These are phyloP conservation scores for Hymenochirus boettgeri DNA, from an alignment of 2,113 vertebrate species.

Conservation along the genomic window DNA sequence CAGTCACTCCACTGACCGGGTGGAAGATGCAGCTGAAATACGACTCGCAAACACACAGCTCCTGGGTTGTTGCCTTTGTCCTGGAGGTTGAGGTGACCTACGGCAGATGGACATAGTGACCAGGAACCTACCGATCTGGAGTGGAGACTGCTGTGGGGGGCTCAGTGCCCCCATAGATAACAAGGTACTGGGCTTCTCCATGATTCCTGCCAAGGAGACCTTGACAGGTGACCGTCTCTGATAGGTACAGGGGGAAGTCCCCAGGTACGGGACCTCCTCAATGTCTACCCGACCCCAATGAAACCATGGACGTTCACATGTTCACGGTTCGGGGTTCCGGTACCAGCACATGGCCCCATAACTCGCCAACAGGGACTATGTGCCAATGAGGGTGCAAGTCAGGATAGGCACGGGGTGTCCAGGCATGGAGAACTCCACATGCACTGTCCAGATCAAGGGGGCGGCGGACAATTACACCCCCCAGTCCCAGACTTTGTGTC, in stretches of 20 bases:
- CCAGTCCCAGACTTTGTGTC: slow-evolving; percentile 45
- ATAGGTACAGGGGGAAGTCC: slow-evolving; percentile 64
- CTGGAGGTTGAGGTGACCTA: slow-evolving; percentile 70
- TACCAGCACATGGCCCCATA: slow-evolving; percentile 49
- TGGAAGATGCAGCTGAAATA: slow-evolving; percentile 76
- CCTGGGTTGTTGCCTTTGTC: slow-evolving; percentile 66
- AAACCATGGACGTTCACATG: slow-evolving; percentile 49
- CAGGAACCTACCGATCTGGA: slow-evolving; percentile 67
- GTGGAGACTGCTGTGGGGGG: slow-evolving; percentile 68
- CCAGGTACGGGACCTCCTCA: slow-evolving; percentile 70
- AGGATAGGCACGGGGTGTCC: not conserved
- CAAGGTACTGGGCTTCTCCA: slow-evolving; percentile 67
- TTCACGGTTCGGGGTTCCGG: slow-evolving; percentile 39
- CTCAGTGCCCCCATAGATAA: slow-evolving; percentile 65
- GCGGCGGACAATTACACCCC: slow-evolving; percentile 34
- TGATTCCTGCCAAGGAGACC: slow-evolving; percentile 56
- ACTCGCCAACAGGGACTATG: slow-evolving; percentile 45
- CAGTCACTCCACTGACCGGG: slow-evolving; percentile 64
- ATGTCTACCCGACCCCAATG: slow-evolving; percentile 58
- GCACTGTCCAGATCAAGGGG: slow-evolving; percentile 47
- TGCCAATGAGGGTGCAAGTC: slow-evolving; percentile 52
- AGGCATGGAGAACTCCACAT: slow-evolving; percentile 51
- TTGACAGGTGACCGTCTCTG: slow-evolving; percentile 65
- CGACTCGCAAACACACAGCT: slow-evolving; percentile 62
- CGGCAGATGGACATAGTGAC: slow-evolving; percentile 70